Evolutionary conservation across 2,888 invertebrate species (phyloP), one percentile per base, ranked within the genome.

Genomic region (Esperia sulphurella): DNA sequence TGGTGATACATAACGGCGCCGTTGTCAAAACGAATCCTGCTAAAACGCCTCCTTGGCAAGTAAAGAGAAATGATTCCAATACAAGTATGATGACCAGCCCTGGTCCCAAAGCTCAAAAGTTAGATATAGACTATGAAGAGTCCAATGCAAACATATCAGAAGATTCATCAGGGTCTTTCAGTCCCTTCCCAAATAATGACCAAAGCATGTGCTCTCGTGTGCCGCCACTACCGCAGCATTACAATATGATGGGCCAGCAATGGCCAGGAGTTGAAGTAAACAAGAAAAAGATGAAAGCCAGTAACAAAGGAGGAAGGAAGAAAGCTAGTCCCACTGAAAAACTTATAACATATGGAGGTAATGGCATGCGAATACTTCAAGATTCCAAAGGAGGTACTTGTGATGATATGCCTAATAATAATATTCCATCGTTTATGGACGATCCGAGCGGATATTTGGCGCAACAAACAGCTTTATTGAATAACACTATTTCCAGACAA

Each of bases 401-500:
- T 54, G 90, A 90, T 52, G 80, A 90, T 52, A 70, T 79, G 50
- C 77, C 90, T 29, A 79, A 75, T 59, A 92, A 92, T 55, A 91
- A 91, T 54, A 83, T 92, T 55, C 96, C 96, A 1, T 96, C 96
- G 31, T 97, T 97, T 73, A 93, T 97, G 91, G 97, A 97, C 59
- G 97, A 97, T 79, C 97, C 97, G 0, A 95, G 94, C 66, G 97
- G 96, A 2, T 97, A 96, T 81, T 86, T 97, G 59, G 96, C 96
- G 5, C 97, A 97, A 65, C 97, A 97, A 78, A 97, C 97, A 0
- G 95, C 95, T 30, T 79, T 97, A 58, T 80, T 97, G 45, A 96
- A 96, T 69, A 96, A 93, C 69, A 96, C 95, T 8, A 96, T 95
- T 80, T 93, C 93, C 50, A 89, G 93, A 63, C 94, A 94, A 81